Percentiles rank a stretch among this genome's conserved stretches.
Conservation (phyloP, 2,888 invertebrate species). For the Stenodema calcarata region DNA sequence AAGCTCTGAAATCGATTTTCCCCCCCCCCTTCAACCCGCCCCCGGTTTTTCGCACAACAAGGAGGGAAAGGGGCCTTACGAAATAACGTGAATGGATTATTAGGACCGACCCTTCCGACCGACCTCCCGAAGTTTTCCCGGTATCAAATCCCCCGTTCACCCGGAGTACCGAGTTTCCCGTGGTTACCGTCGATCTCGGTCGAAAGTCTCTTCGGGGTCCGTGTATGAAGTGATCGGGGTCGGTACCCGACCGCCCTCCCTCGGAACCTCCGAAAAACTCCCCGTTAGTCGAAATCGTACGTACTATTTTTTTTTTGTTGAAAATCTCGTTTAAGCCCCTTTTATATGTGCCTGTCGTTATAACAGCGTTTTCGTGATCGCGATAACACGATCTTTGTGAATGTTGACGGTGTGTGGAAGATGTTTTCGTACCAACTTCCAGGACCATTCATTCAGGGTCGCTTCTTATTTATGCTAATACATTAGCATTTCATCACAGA, state of each 20-base stretch:
- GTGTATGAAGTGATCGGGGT: no score
- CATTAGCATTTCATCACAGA: slow-evolving; percentile 14
- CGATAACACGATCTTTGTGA: not conserved
- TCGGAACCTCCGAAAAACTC: not conserved
- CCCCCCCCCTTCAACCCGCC: not conserved
- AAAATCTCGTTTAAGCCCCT: no score
- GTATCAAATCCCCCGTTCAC: not conserved
- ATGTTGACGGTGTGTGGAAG: not conserved
- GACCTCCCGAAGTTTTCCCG: not conserved
- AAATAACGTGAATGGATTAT: slow-evolving; percentile 29
- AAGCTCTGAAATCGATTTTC: not conserved
- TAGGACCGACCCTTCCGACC: not conserved
- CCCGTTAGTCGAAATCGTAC: no score
- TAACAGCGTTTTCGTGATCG: not conserved
- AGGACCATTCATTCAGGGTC: not conserved
- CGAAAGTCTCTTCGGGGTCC: not conserved
- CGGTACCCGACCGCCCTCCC: not conserved
- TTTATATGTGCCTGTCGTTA: no score
- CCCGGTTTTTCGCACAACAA: not conserved
- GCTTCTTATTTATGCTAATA: not conserved
- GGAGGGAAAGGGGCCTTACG: not conserved
- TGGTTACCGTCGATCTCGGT: not conserved
- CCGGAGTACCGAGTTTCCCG: not conserved
- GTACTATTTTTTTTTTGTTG: no score
- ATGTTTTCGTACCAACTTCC: not conserved